Evolutionary conservation across 2,888 invertebrate species (phyloP).

Genomic region (Pimpla rufipes): DNA sequence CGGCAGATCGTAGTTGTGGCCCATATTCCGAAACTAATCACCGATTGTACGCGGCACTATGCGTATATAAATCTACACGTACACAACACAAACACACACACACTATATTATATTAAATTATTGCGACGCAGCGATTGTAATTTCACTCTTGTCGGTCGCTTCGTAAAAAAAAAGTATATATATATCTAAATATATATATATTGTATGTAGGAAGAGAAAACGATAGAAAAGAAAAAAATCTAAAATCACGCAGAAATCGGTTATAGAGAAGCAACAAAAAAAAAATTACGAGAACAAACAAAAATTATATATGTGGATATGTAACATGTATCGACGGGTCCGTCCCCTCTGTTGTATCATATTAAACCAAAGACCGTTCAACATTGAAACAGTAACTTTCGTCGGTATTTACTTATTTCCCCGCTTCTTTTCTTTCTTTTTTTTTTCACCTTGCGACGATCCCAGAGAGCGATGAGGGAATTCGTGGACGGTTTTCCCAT

Average conservation of each 20-base stretch:
- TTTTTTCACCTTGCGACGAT: conserved; percentile 35
- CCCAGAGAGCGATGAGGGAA: conserved; percentile 21
- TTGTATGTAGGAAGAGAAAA: conserved; percentile 51
- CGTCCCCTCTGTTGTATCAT: conserved; percentile 80
- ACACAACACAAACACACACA: conserved; percentile 19
- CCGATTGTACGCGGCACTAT: conserved; percentile 36
- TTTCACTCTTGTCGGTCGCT: conserved; percentile 60
- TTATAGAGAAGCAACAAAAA: conserved; percentile 18
- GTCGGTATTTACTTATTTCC: conserved; percentile 38
- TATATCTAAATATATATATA: conserved; percentile 51
- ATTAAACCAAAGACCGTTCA: conserved; percentile 84
- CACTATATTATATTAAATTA: conserved; percentile 54
- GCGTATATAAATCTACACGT: conserved; percentile 25
- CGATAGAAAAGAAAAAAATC: conserved; percentile 9
- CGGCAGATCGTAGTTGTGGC: conserved; percentile 32
- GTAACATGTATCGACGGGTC: conserved; percentile 71
- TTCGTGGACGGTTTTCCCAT: conserved; percentile 45
- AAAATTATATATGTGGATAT: conserved; percentile 73
- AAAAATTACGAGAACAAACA: conserved; percentile 20
- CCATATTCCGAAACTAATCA: conserved; percentile 44
- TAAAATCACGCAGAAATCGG: conserved; percentile 25
- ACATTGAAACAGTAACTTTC: conserved; percentile 70
- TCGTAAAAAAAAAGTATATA: conserved; percentile 24
- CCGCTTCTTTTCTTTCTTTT: too few relatives aligned
- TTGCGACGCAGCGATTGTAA: conserved; percentile 58